Base-by-base conservation (phyloP, 1,140 invertebrate genomes). In the Drosophila parvula region DNA sequence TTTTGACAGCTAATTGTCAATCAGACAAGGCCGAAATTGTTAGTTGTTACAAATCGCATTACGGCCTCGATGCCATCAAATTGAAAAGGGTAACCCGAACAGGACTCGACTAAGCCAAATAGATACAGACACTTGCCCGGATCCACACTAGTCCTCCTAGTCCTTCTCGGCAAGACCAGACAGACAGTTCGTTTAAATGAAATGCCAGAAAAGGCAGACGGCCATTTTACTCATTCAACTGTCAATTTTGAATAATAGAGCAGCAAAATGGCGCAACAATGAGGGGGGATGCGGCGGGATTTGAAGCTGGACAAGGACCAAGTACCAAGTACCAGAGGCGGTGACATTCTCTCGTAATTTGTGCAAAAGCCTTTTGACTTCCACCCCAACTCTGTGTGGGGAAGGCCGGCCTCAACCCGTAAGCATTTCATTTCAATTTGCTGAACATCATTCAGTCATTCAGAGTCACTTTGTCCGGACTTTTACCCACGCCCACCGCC, bases 191-290 rank as follows among this genome's bases (percentile, higher is more conserved):
- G 32, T 73, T 51, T 76, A 57, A 84, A 84, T 78, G 74, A 79
- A 79, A 79, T 65, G 74, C 55, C 78, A 70, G 75, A 63, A 64
- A 60, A 59, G 40, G 34, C 58, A 47, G 50, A 70, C 74, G 77
- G 79, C 84, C 83, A 88, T 79, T 88, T 88, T 68, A 78, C 81
- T 79, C 81, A 89, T 80, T 88, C 85, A 88, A 74, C 85, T 89
- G 80, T 84, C 85, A 90, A 84, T 89, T 89, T 89, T 90, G 85
- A 89, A 89, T 89, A 89, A 90, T 84, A 80, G 81, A 84, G 62
- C 74, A 84, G 74, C 78, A 83, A 88, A 89, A 80, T 89, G 83
- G 78, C 77, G 79, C 77, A 84, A 89, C 83, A 83, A 88, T 89
- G 67, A 61, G 50, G 34, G 34, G 41, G 34, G 30, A n/a, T 3